These are phyloP conservation scores for Crocidura indochinensis DNA, from an alignment of 2,797 vertebrate genomes.

Conservation along the genomic window DNA sequence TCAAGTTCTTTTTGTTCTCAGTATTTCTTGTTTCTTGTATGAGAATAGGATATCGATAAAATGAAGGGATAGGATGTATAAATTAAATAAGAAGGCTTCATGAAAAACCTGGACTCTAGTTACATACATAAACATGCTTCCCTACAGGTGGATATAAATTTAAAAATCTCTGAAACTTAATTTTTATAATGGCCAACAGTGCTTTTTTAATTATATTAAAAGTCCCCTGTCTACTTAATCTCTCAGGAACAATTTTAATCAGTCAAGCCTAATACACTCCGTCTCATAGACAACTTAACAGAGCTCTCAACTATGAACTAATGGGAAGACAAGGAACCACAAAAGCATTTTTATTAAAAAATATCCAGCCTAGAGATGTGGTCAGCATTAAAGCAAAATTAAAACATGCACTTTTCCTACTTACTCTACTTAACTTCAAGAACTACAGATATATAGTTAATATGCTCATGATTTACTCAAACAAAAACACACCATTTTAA, in stretches of 20 bases:
- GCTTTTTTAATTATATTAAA: constrained; percentile 82
- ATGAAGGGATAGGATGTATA: constrained; percentile 32
- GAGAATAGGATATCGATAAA: constrained; percentile 70
- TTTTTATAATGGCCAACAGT: constrained; percentile 70
- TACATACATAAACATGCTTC: constrained; percentile 79
- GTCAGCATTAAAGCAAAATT: constrained; percentile 79
- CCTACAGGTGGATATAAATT: constrained; percentile 81
- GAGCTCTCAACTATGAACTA: constrained; percentile 81
- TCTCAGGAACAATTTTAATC: constrained; percentile 84
- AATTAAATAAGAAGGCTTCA: constrained; percentile 70
- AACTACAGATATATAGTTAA: constrained; percentile 82
- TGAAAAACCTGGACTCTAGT: constrained; percentile 71
- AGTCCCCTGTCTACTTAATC: constrained; percentile 83
- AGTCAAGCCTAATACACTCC: constrained; percentile 75
- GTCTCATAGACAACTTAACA: constrained; percentile 81
- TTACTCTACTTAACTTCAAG: constrained; percentile 81
- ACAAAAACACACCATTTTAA: constrained; percentile 73
- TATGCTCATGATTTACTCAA: constrained; percentile 79
- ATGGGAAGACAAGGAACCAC: constrained; percentile 78
- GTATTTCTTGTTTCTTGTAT: constrained; percentile 50
- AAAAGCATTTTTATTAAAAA: constrained; percentile 83
- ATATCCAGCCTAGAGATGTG: constrained; percentile 77
- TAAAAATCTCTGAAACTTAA: constrained; percentile 79
- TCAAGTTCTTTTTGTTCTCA: constrained; percentile 62
- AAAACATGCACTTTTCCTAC: constrained; percentile 75